These are phyloP conservation scores for Myrmophylax atrothorax DNA, from an alignment of 2,113 vertebrate genomes.

Conservation along the genomic window DNA sequence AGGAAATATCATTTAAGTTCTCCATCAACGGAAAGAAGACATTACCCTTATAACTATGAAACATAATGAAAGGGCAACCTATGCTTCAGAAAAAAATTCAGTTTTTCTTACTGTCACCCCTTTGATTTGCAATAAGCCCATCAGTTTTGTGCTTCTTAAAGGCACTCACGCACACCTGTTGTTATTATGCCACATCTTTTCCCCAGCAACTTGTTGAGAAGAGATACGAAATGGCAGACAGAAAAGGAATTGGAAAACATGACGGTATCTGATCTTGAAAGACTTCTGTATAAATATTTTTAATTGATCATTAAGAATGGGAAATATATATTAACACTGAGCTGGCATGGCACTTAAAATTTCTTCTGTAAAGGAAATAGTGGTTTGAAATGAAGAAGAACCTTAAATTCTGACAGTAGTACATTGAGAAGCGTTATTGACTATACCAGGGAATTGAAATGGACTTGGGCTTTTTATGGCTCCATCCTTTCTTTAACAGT, in stretches of 20 bases:
- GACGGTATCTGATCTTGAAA: neutral
- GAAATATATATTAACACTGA: neutral
- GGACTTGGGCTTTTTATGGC: neutral
- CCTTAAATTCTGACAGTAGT: neutral
- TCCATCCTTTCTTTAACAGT: neutral
- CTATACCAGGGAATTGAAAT: neutral
- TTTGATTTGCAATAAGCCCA: neutral
- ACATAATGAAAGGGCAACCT: neutral
- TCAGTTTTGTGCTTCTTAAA: neutral
- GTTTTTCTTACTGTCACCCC: neutral
- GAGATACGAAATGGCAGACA: neutral
- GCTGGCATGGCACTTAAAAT: neutral
- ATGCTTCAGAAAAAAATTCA: neutral
- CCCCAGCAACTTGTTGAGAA: neutral
- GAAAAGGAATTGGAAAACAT: neutral
- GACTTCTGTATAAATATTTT: neutral
- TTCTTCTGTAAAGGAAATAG: neutral
- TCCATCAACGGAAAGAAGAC: neutral
- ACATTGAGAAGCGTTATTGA: neutral
- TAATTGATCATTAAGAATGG: neutral
- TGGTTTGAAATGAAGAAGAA: neutral
- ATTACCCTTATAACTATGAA: neutral
- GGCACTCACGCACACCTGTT: neutral
- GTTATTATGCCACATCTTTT: neutral
- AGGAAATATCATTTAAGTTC: neutral